Base-by-base conservation (phyloP, 2,888 invertebrate genomes). In the Trachelus stipa region DNA sequence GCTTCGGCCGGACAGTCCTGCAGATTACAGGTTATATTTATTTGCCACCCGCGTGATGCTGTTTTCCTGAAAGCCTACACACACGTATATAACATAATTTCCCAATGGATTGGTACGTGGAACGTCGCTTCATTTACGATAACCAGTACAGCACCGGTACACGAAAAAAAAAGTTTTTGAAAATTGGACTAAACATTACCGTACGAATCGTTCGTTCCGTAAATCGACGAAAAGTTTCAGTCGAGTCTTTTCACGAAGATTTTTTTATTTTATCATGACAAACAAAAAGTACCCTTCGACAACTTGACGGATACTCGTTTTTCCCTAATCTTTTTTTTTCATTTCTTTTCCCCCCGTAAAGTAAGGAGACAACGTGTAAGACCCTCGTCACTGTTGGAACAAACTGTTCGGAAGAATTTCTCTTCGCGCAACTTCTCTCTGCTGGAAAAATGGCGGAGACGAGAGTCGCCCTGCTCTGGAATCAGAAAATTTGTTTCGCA, bases 261-360 rank as follows among this genome's bases (percentile, higher is more conserved):
- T 56, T 56, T 56, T 56, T 56, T 23, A 56, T 56, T 2, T 56
- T 23, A 56, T 56, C 40, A 40, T 15, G 9, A 23, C 9, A 1
- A 23, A 40, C 6, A 23, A 56, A 56, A 56, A 56, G 56, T 56
- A 56, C 9, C 15, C 23, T 23, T n/a, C 76, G 40, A 11, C 34
- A 12, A 68, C 69, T 76, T 34, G 71, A 30, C 15, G 71, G 3
- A 34, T n/a, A 37, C 69, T 73, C 73, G 2, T 35, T 30, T 73
- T 35, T 35, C 11, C n/a, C 1, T 34, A 34, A 34, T 34, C 9
- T 34, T 78, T 12, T 76, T 30, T 83, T 80, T 33, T 6, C n/a
- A n/a, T n/a, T 68, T 56, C 12, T 40, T 33, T 12, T 15, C 31
- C 2, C 11, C 33, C 23, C 31, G 4, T 35, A 12, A 30, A 30